Evolutionary conservation across 2,888 invertebrate genomes (phyloP), one percentile per base, ranked within the genome.

Genomic region (Agapetus fuscipes): DNA sequence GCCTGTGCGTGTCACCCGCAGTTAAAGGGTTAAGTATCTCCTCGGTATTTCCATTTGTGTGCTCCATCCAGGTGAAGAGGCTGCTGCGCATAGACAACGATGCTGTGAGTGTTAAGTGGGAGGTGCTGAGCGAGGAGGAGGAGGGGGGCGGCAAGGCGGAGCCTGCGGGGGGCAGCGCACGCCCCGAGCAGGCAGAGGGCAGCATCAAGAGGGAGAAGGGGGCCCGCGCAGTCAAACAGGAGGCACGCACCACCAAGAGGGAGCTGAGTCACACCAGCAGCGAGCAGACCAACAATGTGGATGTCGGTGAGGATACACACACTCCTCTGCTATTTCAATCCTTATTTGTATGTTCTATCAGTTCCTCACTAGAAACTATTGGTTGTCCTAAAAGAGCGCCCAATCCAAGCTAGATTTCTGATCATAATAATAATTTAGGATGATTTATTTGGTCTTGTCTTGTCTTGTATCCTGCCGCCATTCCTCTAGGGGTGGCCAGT

Each of bases 71-170:
- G 48, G 91, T 98, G 0, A 94, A 95, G 58, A 72, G 94, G 26
- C 65, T 98, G 38, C 67, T 98, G 6, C 72, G 94, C 48, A 83
- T 83, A 24, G 96, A 96, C 57, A 90, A 91, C 56, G 95, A 96
- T 58, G 95, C 96, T 2, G 83, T 83, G 0, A 79, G 79, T 54
- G 83, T 91, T 0, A 82, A 81, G 43, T 93, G 85, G 80, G 91
- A 94, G 57, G 80, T 93, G 0, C 80, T 91, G 13, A 84, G 83
- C 53, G 91, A 91, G 60, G 89, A 90, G 54, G 85, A 88, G 51
- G 84, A 87, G 43, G 67, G 75, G 49, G 58, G 66, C 46, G 53
- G 56, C 3, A 68, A 68, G 49, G 49, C 52, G 27, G 64, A 62
- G 17, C 51, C 56, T 4, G 54, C 52, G n/a, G 41, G 46, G 7